These are phyloP conservation scores for Tubiluchus corallicola DNA, from an alignment of 2,888 invertebrate species.

Conservation along the genomic window DNA sequence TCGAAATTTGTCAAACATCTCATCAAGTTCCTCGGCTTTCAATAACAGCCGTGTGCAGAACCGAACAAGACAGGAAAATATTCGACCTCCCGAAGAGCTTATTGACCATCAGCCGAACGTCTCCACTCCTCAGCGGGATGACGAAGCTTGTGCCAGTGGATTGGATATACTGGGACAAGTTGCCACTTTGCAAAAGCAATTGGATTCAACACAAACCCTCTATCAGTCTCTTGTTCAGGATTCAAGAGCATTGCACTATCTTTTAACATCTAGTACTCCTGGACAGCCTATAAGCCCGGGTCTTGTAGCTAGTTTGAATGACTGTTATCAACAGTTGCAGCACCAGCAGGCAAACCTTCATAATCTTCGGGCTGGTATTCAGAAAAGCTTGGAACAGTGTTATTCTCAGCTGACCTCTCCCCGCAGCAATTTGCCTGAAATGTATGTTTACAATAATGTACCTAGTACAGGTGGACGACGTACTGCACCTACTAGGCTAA, in stretches of 20 bases:
- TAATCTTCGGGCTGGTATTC: not conserved
- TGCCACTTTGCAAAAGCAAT: not conserved
- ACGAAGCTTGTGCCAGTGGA: not conserved
- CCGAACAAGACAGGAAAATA: not conserved
- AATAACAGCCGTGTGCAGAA: slow-evolving; percentile 3
- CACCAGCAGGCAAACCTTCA: not conserved
- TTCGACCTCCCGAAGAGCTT: not conserved
- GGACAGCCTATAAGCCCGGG: not conserved
- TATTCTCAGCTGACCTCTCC: not conserved
- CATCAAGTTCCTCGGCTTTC: not conserved
- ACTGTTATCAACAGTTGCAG: not conserved
- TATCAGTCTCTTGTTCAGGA: not conserved
- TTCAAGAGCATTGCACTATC: not conserved
- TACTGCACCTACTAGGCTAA: not conserved
- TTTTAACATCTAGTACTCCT: too few species aligned
- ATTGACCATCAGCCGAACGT: not conserved
- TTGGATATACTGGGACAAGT: not conserved
- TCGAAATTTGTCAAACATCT: not conserved
- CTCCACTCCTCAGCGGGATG: not conserved
- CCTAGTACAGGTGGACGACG: too few species aligned
- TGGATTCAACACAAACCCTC: not conserved
- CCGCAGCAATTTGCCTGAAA: too few species aligned
- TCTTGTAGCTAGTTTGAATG: not conserved
- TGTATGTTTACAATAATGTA: too few species aligned
- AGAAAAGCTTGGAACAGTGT: not conserved